These are phyloP conservation scores for Oncorhynchus masou DNA, from an alignment of 2,113 vertebrate genomes.

Conservation along the genomic window DNA sequence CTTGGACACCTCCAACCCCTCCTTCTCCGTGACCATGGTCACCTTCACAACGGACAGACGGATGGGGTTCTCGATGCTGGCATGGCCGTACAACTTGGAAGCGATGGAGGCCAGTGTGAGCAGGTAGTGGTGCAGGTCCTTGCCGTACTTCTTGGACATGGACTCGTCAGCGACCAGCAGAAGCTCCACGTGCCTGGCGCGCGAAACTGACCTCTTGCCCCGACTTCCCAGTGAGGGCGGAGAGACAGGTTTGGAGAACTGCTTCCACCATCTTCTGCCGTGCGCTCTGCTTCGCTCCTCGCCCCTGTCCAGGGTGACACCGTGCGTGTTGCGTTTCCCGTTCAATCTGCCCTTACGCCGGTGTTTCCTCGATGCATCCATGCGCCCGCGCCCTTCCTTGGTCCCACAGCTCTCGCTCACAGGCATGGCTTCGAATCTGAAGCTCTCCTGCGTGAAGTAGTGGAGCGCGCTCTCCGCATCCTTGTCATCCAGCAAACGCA, in stretches of 20 bases:
- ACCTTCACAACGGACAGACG: constrained; percentile 92
- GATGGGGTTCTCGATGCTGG: constrained; percentile 97
- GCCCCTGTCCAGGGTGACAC: not conserved
- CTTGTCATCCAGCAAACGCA: constrained; percentile 78
- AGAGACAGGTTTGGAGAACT: constrained; percentile 12
- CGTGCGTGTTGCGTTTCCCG: constrained; percentile 17
- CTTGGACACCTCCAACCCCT: constrained; percentile 87
- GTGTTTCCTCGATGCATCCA: constrained; percentile 31
- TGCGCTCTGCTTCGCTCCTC: not conserved
- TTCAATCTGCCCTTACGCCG: not conserved
- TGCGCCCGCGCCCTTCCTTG: constrained; percentile 57
- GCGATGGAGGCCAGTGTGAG: constrained; percentile 93
- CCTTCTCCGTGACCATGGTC: constrained; percentile 78
- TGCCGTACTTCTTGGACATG: constrained; percentile 90
- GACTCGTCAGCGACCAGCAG: constrained; percentile 92
- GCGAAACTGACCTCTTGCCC: constrained; percentile 81
- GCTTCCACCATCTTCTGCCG: constrained; percentile 44
- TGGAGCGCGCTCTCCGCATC: constrained; percentile 75
- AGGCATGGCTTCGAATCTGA: constrained; percentile 81
- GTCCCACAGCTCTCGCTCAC: constrained; percentile 68
- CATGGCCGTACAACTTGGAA: constrained; percentile 90
- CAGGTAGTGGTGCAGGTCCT: constrained; percentile 90
- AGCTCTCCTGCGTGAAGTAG: constrained; percentile 80
- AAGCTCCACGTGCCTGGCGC: constrained; percentile 92
- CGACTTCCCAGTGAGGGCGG: constrained; percentile 29